These are phyloP conservation scores for Tadarida brasiliensis DNA, from an alignment of 2,797 vertebrate genomes.

Conservation along the genomic window DNA sequence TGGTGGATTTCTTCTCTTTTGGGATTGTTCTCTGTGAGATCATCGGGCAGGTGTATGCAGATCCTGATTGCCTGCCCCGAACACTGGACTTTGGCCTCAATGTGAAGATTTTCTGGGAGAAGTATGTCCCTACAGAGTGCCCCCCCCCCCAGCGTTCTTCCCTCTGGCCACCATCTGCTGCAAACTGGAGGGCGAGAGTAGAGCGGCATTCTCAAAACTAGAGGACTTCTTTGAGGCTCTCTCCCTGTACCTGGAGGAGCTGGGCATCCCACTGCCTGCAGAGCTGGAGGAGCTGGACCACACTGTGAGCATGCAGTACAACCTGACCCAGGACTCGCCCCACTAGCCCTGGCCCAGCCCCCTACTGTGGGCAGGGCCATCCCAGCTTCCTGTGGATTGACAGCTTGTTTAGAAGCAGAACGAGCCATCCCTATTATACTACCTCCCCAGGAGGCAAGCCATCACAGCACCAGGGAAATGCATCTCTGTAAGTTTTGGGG, in stretches of 20 bases:
- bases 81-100: constrained; percentile 97
- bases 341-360: constrained; percentile 82
- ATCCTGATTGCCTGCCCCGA: constrained; percentile 97
- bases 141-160: constrained; percentile 96
- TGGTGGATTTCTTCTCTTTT: too few species aligned
- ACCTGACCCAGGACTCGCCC: constrained; percentile 89
- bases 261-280: constrained; percentile 95
- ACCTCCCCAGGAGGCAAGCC: constrained; percentile 81
- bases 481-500: constrained; percentile 73
- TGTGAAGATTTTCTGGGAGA: constrained; percentile 96
- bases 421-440: constrained; percentile 78
- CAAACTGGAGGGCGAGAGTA: constrained; percentile 95
- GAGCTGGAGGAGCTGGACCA: constrained; percentile 97
- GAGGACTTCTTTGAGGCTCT: constrained; percentile 97
- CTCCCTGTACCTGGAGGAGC: constrained; percentile 94
- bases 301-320: constrained; percentile 90
- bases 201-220: constrained; percentile 96
- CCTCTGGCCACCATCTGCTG: constrained; percentile 96
- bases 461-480: constrained; percentile 78
- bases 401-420: constrained; percentile 77
- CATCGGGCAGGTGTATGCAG: constrained; percentile 97
- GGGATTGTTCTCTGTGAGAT: too few species aligned
- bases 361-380: constrained; percentile 46
- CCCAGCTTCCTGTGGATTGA: constrained; percentile 82
- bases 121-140: constrained; percentile 97